These are phyloP conservation scores for Lissocephala sabroskyi DNA, from an alignment of 2,888 invertebrate species.

Conservation along the genomic window DNA sequence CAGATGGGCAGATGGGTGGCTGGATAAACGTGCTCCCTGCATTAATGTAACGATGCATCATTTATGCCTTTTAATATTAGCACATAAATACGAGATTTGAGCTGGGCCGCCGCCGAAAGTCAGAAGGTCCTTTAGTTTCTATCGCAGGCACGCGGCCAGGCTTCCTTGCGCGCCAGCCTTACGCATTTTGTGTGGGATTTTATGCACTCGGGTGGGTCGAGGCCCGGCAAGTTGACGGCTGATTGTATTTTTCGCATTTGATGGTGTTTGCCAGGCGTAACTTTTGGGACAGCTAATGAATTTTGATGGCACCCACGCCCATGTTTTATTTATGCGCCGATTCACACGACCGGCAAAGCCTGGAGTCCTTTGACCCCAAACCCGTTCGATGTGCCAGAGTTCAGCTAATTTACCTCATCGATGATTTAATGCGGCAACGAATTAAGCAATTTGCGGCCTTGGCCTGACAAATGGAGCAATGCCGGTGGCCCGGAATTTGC, in stretches of 20 bases:
- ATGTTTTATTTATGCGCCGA: conserved; percentile 19
- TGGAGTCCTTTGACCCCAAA: too few relatives aligned
- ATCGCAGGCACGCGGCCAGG: too few relatives aligned
- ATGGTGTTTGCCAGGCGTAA: conserved; percentile 25
- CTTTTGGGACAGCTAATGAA: conserved; percentile 49
- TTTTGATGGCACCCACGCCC: conserved; percentile 43
- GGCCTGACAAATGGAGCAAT: too few relatives aligned
- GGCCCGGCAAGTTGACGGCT: not conserved
- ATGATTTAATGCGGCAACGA: too few relatives aligned
- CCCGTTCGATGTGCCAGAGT: too few relatives aligned
- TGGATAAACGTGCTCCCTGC: conserved; percentile 36
- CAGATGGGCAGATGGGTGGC: not conserved
- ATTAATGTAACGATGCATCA: conserved; percentile 64
- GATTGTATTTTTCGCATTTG: conserved; percentile 15
- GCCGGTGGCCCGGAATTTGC: too few relatives aligned
- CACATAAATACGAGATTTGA: conserved; percentile 56
- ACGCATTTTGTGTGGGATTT: conserved; percentile 16
- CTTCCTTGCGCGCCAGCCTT: conserved; percentile 1
- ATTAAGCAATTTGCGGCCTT: too few relatives aligned
- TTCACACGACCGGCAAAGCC: too few relatives aligned
- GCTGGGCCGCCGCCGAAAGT: conserved; percentile 22
- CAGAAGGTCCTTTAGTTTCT: too few relatives aligned
- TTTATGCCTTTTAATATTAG: conserved; percentile 64
- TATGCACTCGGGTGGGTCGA: not conserved
- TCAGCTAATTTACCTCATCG: too few relatives aligned